Base-by-base conservation (phyloP, 1,140 invertebrate species). In the Drosophila sulfurigaster region DNA sequence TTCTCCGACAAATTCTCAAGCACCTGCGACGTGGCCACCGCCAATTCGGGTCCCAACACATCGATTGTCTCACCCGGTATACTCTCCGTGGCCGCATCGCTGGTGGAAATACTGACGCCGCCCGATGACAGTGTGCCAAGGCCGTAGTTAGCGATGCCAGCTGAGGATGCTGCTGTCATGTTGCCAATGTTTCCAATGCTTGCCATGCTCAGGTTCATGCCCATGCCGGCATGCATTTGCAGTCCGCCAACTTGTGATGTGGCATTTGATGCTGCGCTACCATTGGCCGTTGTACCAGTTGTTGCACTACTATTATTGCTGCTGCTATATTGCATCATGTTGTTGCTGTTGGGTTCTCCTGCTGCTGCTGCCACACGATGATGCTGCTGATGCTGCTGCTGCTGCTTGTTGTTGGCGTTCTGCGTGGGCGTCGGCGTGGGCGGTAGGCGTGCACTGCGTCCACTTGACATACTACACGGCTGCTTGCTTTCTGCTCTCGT, bases 361-460 rank as follows among this genome's bases (percentile, higher is more conserved):
- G 52, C 64, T 25, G 57, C 75, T 49, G 52, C 64, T 25, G 57
- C 66, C 52, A 56, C 52, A 56, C 52, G 32, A 56, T 32, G 72
- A 56, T 32, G 72, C 20, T 25, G 16, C 16, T 32, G 72, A 56
- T 32, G 72, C 20, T 25, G 16, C 16, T 20, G 52, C 64, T 25
- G 57, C 66, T 32, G 72, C 75, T 49, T 86, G 68, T 78, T 85
- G 77, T 91, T 87, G 71, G 79, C 81, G 78, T 75, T 88, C 15
- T 92, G 91, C 68, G 87, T 92, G 81, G 92, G 91, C 73, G 91
- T 92, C 60, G 92, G 87, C 67, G 92, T 92, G 65, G 92, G 87
- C 69, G 92, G 92, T 46, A 93, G 81, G 51, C 92, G 80, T 72
- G 92, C 92, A 63, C 92, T 92, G 64, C 92, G 92, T 79, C 92